These are phyloP conservation scores for Zapornia atra DNA, from an alignment of 2,113 vertebrate genomes.

Conservation along the genomic window DNA sequence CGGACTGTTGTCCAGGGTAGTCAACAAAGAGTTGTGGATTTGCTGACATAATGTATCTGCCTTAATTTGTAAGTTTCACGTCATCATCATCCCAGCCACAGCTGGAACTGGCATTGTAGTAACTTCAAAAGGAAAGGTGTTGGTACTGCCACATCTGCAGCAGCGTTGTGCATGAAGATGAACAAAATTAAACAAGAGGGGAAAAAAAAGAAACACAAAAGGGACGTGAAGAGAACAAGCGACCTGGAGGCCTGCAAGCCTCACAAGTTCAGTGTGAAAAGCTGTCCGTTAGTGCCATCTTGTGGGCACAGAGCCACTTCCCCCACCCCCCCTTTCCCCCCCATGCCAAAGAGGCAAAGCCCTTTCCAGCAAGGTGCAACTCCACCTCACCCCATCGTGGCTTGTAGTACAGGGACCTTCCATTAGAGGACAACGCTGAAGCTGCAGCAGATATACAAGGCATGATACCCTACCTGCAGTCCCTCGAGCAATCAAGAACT, in stretches of 20 bases:
- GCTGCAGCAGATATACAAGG: neutral
- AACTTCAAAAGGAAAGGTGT: neutral
- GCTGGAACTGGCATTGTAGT: neutral
- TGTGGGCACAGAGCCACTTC: neutral
- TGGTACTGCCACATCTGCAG: neutral
- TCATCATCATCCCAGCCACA: neutral
- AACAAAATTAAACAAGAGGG: neutral
- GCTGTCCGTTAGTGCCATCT: conserved; percentile 55
- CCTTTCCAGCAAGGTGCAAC: neutral
- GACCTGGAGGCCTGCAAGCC: neutral
- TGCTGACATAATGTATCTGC: neutral
- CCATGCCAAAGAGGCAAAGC: neutral
- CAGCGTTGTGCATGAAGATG: rapidly evolving
- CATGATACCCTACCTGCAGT: rapidly evolving
- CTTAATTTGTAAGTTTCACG: rapidly evolving
- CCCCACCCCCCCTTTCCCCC: neutral
- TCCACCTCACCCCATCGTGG: neutral
- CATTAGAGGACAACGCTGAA: neutral
- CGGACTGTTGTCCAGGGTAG: neutral
- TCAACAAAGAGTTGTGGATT: neutral
- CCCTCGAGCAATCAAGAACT: neutral
- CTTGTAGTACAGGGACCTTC: neutral
- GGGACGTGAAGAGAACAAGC: rapidly evolving
- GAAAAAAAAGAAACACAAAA: neutral
- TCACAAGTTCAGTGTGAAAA: neutral